A percentile compares a stretch with the other conserved stretches of the same genome.
These are phyloP conservation scores for Menura novaehollandiae DNA, from an alignment of 2,113 vertebrate species.

Conservation along the genomic window DNA sequence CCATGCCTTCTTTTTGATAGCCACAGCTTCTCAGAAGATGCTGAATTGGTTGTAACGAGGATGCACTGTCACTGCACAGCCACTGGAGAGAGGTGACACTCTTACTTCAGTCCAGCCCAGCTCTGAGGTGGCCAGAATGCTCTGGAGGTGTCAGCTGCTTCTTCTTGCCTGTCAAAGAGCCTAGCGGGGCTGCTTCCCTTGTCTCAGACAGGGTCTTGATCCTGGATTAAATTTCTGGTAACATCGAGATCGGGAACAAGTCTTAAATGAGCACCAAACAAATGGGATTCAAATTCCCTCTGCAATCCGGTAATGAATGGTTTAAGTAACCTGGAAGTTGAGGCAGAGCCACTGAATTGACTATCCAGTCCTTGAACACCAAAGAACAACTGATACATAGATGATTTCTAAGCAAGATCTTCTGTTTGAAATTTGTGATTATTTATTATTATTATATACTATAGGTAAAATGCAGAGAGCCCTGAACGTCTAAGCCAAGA, in stretches of 20 bases:
- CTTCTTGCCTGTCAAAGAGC: neutral
- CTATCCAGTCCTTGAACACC: neutral
- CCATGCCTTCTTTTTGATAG: neutral
- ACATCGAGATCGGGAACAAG: rapidly evolving
- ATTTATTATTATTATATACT: neutral
- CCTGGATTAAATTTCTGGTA: neutral
- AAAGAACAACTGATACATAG: neutral
- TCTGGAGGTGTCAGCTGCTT: neutral
- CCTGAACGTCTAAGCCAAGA: neutral
- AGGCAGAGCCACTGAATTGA: neutral
- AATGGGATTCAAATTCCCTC: neutral
- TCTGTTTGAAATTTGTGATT: neutral
- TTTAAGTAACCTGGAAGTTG: neutral
- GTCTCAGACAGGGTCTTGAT: neutral
- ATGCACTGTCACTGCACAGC: neutral
- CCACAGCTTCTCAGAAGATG: neutral
- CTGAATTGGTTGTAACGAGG: neutral
- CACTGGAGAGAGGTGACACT: neutral
- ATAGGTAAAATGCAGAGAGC: neutral
- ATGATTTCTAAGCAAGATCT: neutral
- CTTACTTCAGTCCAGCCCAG: neutral
- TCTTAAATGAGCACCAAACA: neutral
- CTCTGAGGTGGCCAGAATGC: neutral
- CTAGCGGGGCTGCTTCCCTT: neutral
- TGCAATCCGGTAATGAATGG: neutral